Conservation (phyloP, 2,888 invertebrate species). For the Dynastes grantii region DNA sequence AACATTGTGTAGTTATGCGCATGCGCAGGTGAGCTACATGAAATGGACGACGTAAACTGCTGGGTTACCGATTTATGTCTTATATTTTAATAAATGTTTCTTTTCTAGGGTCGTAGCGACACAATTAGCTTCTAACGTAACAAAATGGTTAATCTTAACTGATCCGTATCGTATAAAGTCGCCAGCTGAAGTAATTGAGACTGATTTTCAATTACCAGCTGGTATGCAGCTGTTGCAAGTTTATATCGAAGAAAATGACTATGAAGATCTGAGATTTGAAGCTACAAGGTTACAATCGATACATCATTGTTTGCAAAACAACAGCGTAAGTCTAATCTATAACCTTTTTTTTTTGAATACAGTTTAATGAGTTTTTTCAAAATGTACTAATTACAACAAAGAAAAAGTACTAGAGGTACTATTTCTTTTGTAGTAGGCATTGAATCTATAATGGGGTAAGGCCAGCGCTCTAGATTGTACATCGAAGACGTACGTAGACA, state of each 20-base stretch:
- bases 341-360: background rate
- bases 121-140: slow-evolving; percentile 82
- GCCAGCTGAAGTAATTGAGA: slow-evolving; percentile 80
- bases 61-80: too few relatives aligned
- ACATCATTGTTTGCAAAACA: slow-evolving; percentile 61
- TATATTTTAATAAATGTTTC: too few relatives aligned
- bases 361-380: too few relatives aligned
- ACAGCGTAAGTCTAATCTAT: slow-evolving; percentile 58
- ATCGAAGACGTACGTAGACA: too few relatives aligned
- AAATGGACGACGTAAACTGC: too few relatives aligned
- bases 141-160: slow-evolving; percentile 85
- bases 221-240: slow-evolving; percentile 87
- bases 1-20: too few relatives aligned
- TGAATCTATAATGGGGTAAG: too few relatives aligned
- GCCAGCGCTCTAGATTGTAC: too few relatives aligned
- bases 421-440: too few relatives aligned
- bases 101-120: slow-evolving; percentile 82
- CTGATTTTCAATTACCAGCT: slow-evolving; percentile 82
- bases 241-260: slow-evolving; percentile 80
- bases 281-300: slow-evolving; percentile 70
- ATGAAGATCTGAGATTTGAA: slow-evolving; percentile 72
- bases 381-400: too few relatives aligned
- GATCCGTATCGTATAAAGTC: slow-evolving; percentile 89
- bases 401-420: too few relatives aligned
- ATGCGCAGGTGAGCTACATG: too few relatives aligned